A percentile compares a stretch with the other conserved stretches of the same genome.
These are phyloP conservation scores for Oriolus oriolus DNA, from an alignment of 2,113 vertebrate genomes.

Conservation along the genomic window DNA sequence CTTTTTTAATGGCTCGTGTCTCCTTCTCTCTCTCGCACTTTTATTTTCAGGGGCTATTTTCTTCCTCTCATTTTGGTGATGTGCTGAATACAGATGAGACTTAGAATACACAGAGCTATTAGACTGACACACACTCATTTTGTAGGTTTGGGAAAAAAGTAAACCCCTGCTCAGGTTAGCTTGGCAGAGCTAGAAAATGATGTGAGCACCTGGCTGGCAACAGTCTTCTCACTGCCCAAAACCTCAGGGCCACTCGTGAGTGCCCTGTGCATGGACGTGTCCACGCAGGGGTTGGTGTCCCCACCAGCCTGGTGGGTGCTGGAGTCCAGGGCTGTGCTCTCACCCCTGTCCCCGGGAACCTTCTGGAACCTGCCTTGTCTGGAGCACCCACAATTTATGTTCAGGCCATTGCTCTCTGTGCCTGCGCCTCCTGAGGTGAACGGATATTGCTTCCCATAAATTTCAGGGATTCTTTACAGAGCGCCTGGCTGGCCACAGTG, in stretches of 20 bases:
- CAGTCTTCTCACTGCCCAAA: not conserved
- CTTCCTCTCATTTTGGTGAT: not conserved
- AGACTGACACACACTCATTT: not conserved
- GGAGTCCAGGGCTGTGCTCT: not conserved
- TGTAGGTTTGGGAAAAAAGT: not conserved
- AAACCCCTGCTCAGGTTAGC: not conserved
- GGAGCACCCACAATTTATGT: not conserved
- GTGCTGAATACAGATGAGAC: conserved; percentile 47
- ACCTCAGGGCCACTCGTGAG: rapidly evolving
- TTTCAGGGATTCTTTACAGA: not conserved
- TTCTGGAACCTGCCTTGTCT: not conserved
- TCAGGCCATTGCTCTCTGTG: not conserved
- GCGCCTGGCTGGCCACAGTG: not conserved
- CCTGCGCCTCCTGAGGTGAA: not conserved
- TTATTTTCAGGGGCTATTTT: conserved; percentile 54
- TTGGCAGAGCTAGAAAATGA: not conserved
- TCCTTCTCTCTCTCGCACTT: conserved; percentile 1
- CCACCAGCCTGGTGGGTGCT: not conserved
- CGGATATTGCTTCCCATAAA: not conserved
- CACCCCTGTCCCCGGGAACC: rapidly evolving
- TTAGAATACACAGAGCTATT: not conserved
- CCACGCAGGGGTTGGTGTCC: rapidly evolving
- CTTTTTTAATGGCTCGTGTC: not conserved
- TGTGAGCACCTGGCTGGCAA: not conserved
- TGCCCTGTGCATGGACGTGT: rapidly evolving